phyloP scores from a whole-genome alignment of 2,888 invertebrate species.

The Chrysodeixis includens region DNA sequence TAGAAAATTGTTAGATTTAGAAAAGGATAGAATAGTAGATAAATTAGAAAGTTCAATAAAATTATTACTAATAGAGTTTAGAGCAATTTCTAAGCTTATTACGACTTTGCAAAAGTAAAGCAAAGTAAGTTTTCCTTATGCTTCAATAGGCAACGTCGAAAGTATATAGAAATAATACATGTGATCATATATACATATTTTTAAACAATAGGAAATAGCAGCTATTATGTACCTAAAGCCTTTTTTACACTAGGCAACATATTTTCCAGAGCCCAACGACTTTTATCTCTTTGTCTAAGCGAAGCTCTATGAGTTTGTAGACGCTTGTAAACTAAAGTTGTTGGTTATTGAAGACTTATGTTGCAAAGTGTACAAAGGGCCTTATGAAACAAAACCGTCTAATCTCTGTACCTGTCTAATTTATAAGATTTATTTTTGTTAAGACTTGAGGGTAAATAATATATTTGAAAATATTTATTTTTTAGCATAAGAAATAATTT shows the following conservation, averaged over 20 bases:
- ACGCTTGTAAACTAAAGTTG: too few species aligned
- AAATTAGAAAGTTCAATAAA: neutral
- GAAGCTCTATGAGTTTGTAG: too few species aligned
- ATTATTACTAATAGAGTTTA: neutral
- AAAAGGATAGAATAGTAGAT: neutral
- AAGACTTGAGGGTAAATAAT: too few species aligned
- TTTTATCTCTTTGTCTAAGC: too few species aligned
- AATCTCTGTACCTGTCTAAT: neutral
- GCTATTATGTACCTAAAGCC: neutral
- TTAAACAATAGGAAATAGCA: slow-evolving; percentile 1
- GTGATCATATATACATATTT: neutral
- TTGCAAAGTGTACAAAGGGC: too few species aligned
- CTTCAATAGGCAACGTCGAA: slow-evolving; percentile 2
- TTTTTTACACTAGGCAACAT: too few species aligned
- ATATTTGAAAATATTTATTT: too few species aligned
- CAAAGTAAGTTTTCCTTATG: too few species aligned
- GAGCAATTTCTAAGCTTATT: neutral
- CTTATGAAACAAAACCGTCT: neutral
- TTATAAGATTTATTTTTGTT: neutral
- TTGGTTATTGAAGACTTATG: too few species aligned
- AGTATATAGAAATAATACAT: neutral
- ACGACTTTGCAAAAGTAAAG: neutral
- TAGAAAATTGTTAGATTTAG: slow-evolving; percentile 18
- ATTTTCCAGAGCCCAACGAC: too few species aligned
- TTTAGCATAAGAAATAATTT: too few species aligned